Evolutionary conservation across 2,888 invertebrate species (phyloP), one percentile per base, ranked within the genome.

Genomic region (Ischnura elegans): DNA sequence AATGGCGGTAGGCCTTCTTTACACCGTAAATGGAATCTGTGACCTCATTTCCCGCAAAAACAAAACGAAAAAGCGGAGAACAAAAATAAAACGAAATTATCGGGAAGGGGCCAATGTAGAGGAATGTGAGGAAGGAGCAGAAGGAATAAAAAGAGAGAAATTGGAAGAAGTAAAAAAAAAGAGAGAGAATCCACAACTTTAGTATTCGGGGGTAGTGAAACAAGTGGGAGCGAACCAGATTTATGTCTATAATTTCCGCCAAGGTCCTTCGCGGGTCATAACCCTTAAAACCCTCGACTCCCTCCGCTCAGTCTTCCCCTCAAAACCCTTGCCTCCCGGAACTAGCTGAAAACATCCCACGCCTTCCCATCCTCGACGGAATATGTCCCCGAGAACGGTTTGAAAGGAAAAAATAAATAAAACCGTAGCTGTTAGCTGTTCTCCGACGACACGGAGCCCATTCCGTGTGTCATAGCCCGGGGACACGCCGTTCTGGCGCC

Each of bases 161-260:
- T 13, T 8, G 10, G 46, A n/a, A 86, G 86, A n/a, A 45, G 45
- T 6, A 10, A 45, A 25, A 87, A 87, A 87, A 55, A 55, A 87
- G 1, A 13, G 1, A 13, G 87, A 36, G 51, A n/a, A 61, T 51
- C n/a, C n/a, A 47, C 13, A 36, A 36, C 87, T 61, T 61, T 55
- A 13, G 55, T 42, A 87, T 36, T 42, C 6, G 51, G 55, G 55
- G 25, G 46, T 87, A 36, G 29, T 55, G 51, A 87, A 87, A 87
- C 55, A 87, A 55, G 87, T 87, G 51, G 87, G 46, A 86, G n/a
- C 45, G 36, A 42, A 42, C 21, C 55, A 87, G 87, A 55, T 87
- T 87, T 87, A 87, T 87, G 55, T 43, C 87, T n/a, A 55, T 55
- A 87, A 87, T 87, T 55, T 87, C 55, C 55, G 55, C 55, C 51